phyloP scores from a whole-genome alignment of 2,797 vertebrate genomes.

The Schizothorax lantsangensis region DNA sequence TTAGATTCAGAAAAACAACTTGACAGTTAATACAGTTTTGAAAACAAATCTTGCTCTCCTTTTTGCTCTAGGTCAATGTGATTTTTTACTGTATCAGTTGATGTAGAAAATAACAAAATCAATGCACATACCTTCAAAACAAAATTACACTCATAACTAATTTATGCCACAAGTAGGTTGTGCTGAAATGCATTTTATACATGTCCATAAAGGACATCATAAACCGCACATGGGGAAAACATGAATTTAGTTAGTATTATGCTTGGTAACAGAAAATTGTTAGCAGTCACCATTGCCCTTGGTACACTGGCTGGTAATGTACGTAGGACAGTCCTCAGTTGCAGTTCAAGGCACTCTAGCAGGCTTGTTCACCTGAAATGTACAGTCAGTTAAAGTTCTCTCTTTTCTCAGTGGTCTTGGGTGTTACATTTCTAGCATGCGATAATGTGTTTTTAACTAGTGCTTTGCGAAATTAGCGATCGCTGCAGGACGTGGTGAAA shows the following conservation, averaged over 20 bases:
- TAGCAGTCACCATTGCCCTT: conserved; percentile 27
- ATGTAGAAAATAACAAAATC: not conserved
- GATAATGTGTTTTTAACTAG: conserved; percentile 63
- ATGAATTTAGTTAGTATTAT: not conserved
- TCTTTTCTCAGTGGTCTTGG: conserved; percentile 67
- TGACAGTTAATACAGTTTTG: no score
- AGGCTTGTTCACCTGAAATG: conserved; percentile 72
- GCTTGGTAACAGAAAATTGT: not conserved
- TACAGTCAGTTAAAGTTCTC: conserved; percentile 72
- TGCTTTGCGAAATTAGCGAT: conserved; percentile 56
- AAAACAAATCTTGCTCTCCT: not conserved
- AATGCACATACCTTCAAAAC: not conserved
- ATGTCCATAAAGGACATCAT: not conserved
- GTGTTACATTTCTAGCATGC: conserved; percentile 69
- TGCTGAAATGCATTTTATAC: conserved; percentile 20
- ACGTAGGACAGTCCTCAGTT: conserved; percentile 41
- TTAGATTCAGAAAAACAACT: not conserved
- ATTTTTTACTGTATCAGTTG: not conserved
- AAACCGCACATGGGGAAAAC: not conserved
- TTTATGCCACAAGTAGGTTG: not conserved
- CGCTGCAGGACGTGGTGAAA: conserved; percentile 71
- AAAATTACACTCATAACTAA: not conserved
- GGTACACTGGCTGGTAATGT: conserved; percentile 15
- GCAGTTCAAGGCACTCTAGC: conserved; percentile 80
- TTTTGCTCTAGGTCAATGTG: not conserved